Base-by-base conservation (phyloP, 2,888 invertebrate species). In the Volucella bombylans region DNA sequence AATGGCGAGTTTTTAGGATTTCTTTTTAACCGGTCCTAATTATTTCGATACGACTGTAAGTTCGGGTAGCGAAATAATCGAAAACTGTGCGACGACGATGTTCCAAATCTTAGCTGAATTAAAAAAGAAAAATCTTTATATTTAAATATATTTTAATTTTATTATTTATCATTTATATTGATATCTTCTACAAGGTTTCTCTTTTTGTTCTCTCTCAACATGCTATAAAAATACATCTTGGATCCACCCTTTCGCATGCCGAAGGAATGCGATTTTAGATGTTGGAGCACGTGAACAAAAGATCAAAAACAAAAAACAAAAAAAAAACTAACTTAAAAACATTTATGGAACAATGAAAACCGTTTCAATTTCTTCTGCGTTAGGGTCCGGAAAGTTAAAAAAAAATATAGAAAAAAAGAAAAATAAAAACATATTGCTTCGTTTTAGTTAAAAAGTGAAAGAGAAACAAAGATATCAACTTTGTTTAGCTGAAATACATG, bases 71-170 rank as follows among this genome's bases (percentile, higher is more conserved):
- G 18, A 18, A 1, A 18, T 18, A 18, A 1, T 18, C 18, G 2
- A 18, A 1, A 1, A 18, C 18, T 18, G 18, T 18, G 18, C 18
- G 18, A 18, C 18, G 18, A 1, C 18, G n/a, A n/a, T n/a, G n/a
- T 23, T 0, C 4, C 3, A 23, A 3, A 4, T 23, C 23, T 23
- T 6, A 31, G 1, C 31, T 31, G 31, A 31, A 39, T 1, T 2
- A 8, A 18, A 18, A 10, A 39, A 41, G 43, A 9, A 1, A 23
- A 64, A 39, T 64, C 65, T 23, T 23, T 79, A 54, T 83, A 85
- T 81, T 85, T 85, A 85, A 85, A 85, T 85, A 85, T 72, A 85
- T 81, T 81, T 85, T 72, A 78, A 78, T 72, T 81, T 72, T 79
- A 72, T 72, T 78, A 50, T 69, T 64, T 68, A 68, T 52, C 59